Evolutionary conservation across 1,140 invertebrate species (phyloP).

Genomic region (Muscidifurax raptorellus): DNA sequence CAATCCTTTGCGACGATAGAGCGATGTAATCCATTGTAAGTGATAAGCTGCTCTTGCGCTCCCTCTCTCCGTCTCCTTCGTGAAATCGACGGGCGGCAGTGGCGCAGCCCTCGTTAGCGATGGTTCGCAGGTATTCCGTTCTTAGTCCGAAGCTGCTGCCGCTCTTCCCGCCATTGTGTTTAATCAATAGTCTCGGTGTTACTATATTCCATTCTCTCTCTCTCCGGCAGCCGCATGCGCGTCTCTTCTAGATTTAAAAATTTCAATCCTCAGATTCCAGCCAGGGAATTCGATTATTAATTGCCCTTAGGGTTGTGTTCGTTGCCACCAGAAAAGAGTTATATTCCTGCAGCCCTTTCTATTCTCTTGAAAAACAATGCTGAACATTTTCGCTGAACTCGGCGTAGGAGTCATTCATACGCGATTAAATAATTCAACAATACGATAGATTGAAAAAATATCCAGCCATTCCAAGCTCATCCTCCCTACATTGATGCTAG

Average conservation of each 20-base stretch:
- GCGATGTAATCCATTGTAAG: constrained; percentile 37
- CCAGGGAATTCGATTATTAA: constrained; percentile 40
- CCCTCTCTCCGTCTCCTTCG: constrained; percentile 20
- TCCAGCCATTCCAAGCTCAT: neutral
- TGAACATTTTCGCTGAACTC: too few relatives aligned
- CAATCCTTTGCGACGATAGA: constrained; percentile 13
- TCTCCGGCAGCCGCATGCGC: neutral
- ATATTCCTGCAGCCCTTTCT: neutral
- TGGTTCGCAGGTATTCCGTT: constrained; percentile 58
- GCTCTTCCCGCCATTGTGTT: constrained; percentile 33
- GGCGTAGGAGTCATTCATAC: too few relatives aligned
- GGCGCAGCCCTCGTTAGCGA: constrained; percentile 42
- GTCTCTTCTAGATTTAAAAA: constrained; percentile 35
- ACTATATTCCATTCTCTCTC: constrained; percentile 12
- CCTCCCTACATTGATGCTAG: constrained; percentile 55
- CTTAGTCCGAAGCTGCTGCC: constrained; percentile 39
- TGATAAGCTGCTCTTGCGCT: constrained; percentile 9
- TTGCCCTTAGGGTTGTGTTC: neutral
- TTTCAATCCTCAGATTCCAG: constrained; percentile 58
- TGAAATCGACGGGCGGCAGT: constrained; percentile 33
- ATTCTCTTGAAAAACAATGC: neutral
- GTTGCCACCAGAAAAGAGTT: neutral
- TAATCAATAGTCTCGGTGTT: constrained; percentile 29
- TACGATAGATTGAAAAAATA: too few relatives aligned
- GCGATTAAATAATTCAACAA: too few relatives aligned